A percentile compares a stretch with the other conserved stretches of the same genome.
Conservation (phyloP, 2,888 invertebrate species). For the Cremastobaeus sp. region DNA sequence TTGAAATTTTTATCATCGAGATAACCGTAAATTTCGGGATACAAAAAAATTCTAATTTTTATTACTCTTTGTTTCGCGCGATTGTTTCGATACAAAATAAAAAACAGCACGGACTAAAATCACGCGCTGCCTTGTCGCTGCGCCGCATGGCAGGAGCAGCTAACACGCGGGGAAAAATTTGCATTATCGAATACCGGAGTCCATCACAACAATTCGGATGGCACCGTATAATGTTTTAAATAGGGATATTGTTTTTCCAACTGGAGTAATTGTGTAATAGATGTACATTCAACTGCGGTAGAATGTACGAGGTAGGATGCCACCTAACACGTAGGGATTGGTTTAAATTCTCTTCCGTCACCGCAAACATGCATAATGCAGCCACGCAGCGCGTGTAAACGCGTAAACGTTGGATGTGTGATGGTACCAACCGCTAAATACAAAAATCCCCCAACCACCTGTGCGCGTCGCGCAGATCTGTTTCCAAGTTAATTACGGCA, state of each 20-base stretch:
- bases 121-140: too few species aligned
- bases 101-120: too few species aligned
- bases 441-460: constrained; percentile 78
- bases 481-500: constrained; percentile 77
- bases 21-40: too few species aligned
- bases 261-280: constrained; percentile 45
- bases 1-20: too few species aligned
- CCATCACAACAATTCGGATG: constrained; percentile 6
- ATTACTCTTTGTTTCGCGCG: too few species aligned
- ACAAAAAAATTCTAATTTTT: too few species aligned
- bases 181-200: background rate
- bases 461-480: constrained; percentile 66
- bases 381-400: constrained; percentile 74
- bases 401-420: constrained; percentile 69
- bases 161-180: background rate
- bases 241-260: constrained; percentile 46
- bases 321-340: constrained; percentile 64
- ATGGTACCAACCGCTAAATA: constrained; percentile 76
- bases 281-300: constrained; percentile 45
- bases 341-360: constrained; percentile 77
- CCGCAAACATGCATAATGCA: constrained; percentile 78
- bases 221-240: constrained; percentile 12
- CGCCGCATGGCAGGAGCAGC: too few species aligned
- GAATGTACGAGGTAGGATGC: constrained; percentile 50
- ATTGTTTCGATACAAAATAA: too few species aligned